Conservation (phyloP, 2,797 vertebrate genomes). For the Sylvilagus floridanus region DNA sequence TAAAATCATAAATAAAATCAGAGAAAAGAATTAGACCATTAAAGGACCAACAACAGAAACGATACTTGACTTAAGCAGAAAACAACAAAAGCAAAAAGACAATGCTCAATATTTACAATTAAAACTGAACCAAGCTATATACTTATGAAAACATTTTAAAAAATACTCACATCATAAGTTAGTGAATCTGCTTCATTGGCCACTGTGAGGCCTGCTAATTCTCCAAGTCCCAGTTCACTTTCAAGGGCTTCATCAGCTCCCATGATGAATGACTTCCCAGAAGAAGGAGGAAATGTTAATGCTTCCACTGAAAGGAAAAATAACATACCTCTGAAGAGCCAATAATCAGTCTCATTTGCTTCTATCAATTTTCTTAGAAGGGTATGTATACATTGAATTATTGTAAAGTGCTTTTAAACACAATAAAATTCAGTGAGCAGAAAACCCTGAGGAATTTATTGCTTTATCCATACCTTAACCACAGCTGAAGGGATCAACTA, state of each 20-base stretch:
- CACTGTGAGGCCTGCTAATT: conserved; percentile 97
- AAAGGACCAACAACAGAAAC: neutral
- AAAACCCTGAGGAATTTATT: conserved; percentile 35
- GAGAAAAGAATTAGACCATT: neutral
- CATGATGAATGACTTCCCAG: conserved; percentile 98
- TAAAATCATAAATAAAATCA: neutral
- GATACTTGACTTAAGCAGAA: conserved; percentile 37
- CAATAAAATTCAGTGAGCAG: conserved; percentile 47
- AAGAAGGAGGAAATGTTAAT: conserved; percentile 96
- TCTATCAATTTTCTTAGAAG: neutral
- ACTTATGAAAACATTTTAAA: conserved; percentile 44
- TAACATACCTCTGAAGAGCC: neutral
- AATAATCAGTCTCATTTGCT: conserved; percentile 5
- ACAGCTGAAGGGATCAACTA: conserved; percentile 40
- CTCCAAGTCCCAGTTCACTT: conserved; percentile 96
- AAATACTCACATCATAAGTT: conserved; percentile 95
- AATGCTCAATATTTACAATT: conserved; percentile 45
- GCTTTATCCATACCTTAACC: conserved; percentile 30
- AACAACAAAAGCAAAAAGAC: conserved; percentile 7
- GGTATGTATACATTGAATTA: neutral
- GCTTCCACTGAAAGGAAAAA: conserved; percentile 92
- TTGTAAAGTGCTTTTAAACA: conserved; percentile 56
- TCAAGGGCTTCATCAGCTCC: conserved; percentile 96
- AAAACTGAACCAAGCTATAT: conserved; percentile 47
- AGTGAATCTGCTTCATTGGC: conserved; percentile 98